Percentiles rank a stretch among this genome's conserved stretches.
phyloP scores from a whole-genome alignment of 2,797 vertebrate genomes.

The Saxicola maurus region DNA sequence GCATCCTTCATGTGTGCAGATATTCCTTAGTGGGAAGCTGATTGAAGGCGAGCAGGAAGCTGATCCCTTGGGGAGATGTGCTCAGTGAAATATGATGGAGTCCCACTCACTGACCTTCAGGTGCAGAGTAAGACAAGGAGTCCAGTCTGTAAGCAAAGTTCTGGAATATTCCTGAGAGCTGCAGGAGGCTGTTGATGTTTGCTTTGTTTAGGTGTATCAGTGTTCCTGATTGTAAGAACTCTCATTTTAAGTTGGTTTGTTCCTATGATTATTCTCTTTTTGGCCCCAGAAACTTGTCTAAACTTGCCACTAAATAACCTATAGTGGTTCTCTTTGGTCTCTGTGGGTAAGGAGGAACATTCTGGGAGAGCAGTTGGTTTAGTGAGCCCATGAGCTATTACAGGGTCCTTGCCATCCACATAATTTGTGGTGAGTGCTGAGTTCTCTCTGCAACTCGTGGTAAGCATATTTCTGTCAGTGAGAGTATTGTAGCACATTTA shows the following conservation, averaged over 20 bases:
- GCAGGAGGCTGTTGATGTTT: neutral
- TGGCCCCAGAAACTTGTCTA: neutral
- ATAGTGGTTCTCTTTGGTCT: neutral
- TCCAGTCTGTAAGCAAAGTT: neutral
- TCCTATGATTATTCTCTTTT: neutral
- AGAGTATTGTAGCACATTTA: neutral
- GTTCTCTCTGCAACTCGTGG: neutral
- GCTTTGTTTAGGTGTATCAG: neutral
- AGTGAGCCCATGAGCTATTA: neutral
- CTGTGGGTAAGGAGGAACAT: neutral
- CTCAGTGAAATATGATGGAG: neutral
- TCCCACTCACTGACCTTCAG: neutral
- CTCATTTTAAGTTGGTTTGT: neutral
- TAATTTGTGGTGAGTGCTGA: rapidly evolving
- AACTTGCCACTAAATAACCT: neutral
- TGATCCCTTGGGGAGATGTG: neutral
- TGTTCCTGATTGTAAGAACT: neutral
- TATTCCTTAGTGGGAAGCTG: neutral
- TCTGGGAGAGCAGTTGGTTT: neutral
- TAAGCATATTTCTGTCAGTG: neutral
- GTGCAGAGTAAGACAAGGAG: neutral
- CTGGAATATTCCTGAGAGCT: neutral
- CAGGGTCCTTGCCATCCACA: neutral
- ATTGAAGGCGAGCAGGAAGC: neutral
- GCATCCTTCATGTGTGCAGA: neutral